Conservation (phyloP, 53 echinoderm and acorn worm species). For the Henricia sp. region DNA sequence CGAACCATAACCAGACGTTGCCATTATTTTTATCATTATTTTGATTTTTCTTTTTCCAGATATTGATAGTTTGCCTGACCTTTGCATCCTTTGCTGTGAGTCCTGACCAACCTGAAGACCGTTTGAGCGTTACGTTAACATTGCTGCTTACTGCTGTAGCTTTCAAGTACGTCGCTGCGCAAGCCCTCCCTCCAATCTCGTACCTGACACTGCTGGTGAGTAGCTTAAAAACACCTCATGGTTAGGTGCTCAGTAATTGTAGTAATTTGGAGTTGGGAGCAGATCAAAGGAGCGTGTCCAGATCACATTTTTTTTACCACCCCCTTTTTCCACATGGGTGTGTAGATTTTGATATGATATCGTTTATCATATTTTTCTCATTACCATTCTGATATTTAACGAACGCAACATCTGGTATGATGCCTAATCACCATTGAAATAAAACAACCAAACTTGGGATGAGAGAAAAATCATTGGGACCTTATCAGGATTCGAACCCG, state of each 20-base stretch:
- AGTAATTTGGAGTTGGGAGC: not conserved
- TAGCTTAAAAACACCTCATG: not conserved
- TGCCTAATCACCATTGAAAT: too few species aligned
- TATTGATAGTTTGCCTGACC: conserved; percentile 74
- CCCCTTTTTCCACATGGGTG: too few species aligned
- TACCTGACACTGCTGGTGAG: conserved; percentile 94
- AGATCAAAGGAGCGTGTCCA: not conserved
- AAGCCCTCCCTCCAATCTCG: conserved; percentile 87
- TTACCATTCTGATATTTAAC: too few species aligned
- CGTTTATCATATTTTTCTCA: too few species aligned
- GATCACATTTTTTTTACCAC: not conserved
- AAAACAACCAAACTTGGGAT: too few species aligned
- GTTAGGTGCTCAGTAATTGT: not conserved
- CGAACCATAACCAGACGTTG: too few species aligned
- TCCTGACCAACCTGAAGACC: conserved; percentile 76
- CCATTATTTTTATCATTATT: not conserved
- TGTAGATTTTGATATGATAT: too few species aligned
- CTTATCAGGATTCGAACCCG: too few species aligned
- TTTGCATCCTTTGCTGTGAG: conserved; percentile 88
- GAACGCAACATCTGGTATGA: too few species aligned
- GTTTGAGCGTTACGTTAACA: conserved; percentile 89
- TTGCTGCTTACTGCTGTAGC: conserved; percentile 96
- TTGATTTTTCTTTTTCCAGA: conserved; percentile 42
- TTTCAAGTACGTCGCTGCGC: conserved; percentile 92
- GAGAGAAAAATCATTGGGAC: too few species aligned